phyloP scores from a whole-genome alignment of 2,888 invertebrate species.

The Dioctria rufipes region DNA sequence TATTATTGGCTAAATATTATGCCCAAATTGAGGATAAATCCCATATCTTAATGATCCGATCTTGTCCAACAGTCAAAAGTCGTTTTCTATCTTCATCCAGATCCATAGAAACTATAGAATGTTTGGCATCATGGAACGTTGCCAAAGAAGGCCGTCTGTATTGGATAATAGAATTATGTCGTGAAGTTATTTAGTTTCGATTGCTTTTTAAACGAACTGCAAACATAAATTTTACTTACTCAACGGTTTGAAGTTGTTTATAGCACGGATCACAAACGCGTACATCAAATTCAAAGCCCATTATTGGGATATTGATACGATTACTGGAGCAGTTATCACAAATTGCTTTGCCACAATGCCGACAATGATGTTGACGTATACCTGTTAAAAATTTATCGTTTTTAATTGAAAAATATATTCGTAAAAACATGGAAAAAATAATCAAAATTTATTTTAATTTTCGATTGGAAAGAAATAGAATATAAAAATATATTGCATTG shows the following conservation, averaged over 20 bases:
- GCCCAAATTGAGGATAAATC: conserved; percentile 81
- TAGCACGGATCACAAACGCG: conserved; percentile 95
- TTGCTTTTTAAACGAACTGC: conserved; percentile 33
- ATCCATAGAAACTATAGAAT: conserved; percentile 89
- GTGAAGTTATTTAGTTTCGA: neutral
- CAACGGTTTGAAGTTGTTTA: conserved; percentile 84
- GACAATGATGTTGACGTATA: conserved; percentile 91
- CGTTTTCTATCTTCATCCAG: conserved; percentile 91
- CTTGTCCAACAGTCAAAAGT: conserved; percentile 94
- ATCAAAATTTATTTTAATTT: no score
- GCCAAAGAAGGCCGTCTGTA: conserved; percentile 90
- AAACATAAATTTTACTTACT: conserved; percentile 76
- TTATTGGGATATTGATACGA: conserved; percentile 90
- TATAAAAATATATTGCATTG: no score
- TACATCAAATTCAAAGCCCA: conserved; percentile 99
- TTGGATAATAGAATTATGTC: conserved; percentile 60
- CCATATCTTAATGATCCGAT: conserved; percentile 95
- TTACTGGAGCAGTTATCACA: conserved; percentile 94
- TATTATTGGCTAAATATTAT: conserved; percentile 61
- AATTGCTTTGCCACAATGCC: conserved; percentile 95
- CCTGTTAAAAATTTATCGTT: conserved; percentile 61
- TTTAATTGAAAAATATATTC: no score
- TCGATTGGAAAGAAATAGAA: no score
- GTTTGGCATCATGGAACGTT: conserved; percentile 95
- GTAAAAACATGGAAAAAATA: no score